phyloP scores from a whole-genome alignment of 2,113 vertebrate genomes.

The Oreotrochilus melanogaster region DNA sequence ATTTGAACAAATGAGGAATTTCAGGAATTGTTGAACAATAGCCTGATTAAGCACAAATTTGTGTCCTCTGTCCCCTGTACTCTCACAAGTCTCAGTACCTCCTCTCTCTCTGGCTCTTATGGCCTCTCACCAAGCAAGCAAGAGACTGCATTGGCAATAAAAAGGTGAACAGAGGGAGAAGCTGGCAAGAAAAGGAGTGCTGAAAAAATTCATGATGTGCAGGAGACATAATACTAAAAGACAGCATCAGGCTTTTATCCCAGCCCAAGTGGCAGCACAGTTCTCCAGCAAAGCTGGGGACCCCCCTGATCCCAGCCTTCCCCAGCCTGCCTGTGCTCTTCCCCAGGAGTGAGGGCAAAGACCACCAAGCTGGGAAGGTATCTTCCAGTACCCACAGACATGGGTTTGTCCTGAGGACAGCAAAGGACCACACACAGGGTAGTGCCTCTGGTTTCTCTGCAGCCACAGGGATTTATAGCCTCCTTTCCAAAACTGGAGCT shows the following conservation, averaged over 20 bases:
- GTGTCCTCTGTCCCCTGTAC: neutral
- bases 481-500: neutral
- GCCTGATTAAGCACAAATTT: neutral
- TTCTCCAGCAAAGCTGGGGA: neutral
- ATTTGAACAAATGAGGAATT: neutral
- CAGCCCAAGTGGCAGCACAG: neutral
- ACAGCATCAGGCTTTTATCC: neutral
- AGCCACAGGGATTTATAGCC: neutral
- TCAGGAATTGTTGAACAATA: neutral
- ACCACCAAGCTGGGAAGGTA: accelerated
- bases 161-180: neutral
- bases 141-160: neutral
- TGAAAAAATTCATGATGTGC: neutral
- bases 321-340: neutral
- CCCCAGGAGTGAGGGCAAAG: neutral
- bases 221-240: neutral
- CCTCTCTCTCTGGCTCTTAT: neutral
- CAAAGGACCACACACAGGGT: neutral
- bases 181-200: neutral
- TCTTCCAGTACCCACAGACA: neutral
- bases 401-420: neutral
- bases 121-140: neutral
- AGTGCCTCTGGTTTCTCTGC: neutral
- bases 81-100: neutral
- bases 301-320: neutral